Base-by-base conservation (phyloP, 23 tunicate species). In the Botrylloides violaceus region DNA sequence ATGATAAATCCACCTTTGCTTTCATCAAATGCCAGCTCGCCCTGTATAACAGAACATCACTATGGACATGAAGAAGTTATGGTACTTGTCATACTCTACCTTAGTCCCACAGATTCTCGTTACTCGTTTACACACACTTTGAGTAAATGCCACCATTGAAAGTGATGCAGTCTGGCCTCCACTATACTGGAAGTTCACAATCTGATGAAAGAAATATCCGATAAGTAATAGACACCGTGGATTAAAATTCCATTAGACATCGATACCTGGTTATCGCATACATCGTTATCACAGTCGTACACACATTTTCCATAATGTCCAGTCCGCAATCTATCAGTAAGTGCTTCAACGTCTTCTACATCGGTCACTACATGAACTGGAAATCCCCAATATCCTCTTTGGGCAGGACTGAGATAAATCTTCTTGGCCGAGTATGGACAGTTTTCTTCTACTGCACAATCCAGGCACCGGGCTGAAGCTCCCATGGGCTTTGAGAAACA, bases 221-320 rank as follows among this genome's bases (percentile, higher is more conserved):
- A 6, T 59, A 26, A 43, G 15, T 9, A 9, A 43, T 43, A 43
- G 53, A 15, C 53, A 43, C 53, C 53, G 53, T 43, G 53, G n/a
- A n/a, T n/a, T n/a, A n/a, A n/a, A n/a, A n/a, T n/a, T n/a, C n/a
- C n/a, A n/a, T n/a, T n/a, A n/a, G n/a, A n/a, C n/a, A n/a, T n/a
- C n/a, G n/a, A 18, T 33, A 74, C 80, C 78, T 84, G 92, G 36
- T 84, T 72, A 58, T 84, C 92, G 78, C 92, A 84, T 27, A 84
- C 92, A 65, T 84, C 92, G 55, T 84, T 84, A 49, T 84, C 83
- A 61, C 92, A 84, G 4, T 78, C 74, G 58, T 84, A 84, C 25
- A 84, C 92, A 78, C 92, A 84, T 78, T 79, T 84, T 53, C 92
- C 92, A 71, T 84, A 84, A 20, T 83, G 92, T 39, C 92, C 92